Evolutionary conservation across 2,113 vertebrate species (phyloP), one percentile per base, ranked within the genome.

Genomic region (Rhabdornis inornatus): DNA sequence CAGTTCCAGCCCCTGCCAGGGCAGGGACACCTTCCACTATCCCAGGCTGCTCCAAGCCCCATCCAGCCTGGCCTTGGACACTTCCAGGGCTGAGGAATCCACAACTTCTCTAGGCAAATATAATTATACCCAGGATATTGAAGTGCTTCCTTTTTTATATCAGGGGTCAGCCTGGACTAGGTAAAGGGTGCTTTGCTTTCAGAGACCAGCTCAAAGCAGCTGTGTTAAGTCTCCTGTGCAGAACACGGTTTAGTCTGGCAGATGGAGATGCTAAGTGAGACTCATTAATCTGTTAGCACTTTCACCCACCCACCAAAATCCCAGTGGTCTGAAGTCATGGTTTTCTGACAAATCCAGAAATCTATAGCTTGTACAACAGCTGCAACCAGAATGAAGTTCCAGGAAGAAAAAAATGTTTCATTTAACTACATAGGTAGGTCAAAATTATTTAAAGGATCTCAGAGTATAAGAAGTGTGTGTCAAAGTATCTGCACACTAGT

Each of bases 251-350:
- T 74, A 90, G 93, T 95, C 85, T 94, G 87, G 93, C 95, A 95
- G 95, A 94, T 88, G 87, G 94, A 90, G 87, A 97, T 93, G 71
- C 93, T 77, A 68, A 94, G 85, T 57, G 91, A 95, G 78, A 52
- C 71, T 77, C 93, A 91, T 95, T 95, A 96, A 96, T 96, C 93
- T 94, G 85, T 95, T 96, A 95, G 81, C 93, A 81, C 93, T 95
- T 95, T 95, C 82, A 95, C 92, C 87, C 96, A 95, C 90, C 95
- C 95, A 95, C 89, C 66, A 2, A 91, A 95, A 92, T 95, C 95
- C 96, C 96, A 85, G 91, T 57, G 91, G 96, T 91, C 91, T 94
- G 93, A 94, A 95, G 93, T 96, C 89, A 96, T 66, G 83, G 70
- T 69, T 95, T 96, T 79, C 77, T 91, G 91, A 92, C 91, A 87